Percentiles rank a stretch among this genome's conserved stretches.
Evolutionary conservation across 2,113 vertebrate genomes (phyloP).

Genomic region (Rhinoderma darwinii): DNA sequence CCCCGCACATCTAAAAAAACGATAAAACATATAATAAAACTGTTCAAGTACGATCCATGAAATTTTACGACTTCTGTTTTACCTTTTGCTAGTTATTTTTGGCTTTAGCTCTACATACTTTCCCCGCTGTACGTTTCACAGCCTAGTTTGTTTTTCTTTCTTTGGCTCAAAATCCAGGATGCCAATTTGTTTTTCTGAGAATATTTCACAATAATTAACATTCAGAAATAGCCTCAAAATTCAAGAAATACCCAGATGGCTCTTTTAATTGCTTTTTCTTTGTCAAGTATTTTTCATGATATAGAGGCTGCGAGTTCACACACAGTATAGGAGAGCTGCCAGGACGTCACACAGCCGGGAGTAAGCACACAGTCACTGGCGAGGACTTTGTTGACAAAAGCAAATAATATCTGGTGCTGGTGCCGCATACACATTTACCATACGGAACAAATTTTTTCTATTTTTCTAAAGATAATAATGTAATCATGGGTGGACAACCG

Average conservation of each 20-base stretch:
- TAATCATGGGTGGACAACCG: too few relatives aligned
- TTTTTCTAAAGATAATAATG: neutral
- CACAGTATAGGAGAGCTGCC: neutral
- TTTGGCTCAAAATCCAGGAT: neutral
- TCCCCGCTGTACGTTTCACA: neutral
- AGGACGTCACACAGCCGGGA: conserved; percentile 29
- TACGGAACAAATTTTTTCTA: neutral
- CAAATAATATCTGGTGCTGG: neutral
- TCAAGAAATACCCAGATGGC: neutral
- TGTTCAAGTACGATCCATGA: neutral
- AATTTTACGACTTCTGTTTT: neutral
- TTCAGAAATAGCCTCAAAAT: neutral
- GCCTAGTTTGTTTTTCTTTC: neutral
- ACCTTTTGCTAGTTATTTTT: conserved; percentile 27
- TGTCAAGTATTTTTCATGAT: neutral
- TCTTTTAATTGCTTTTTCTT: neutral
- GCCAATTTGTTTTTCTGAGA: neutral
- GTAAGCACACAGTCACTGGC: neutral
- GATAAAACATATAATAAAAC: neutral
- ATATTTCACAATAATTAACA: conserved; percentile 20
- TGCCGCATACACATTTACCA: neutral
- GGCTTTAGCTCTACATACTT: neutral
- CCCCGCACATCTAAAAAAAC: neutral
- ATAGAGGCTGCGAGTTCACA: neutral
- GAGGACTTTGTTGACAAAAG: conserved; percentile 12